Evolutionary conservation across 2,797 vertebrate genomes (phyloP), one percentile per base, ranked within the genome.

Genomic region (Cheirogaleus major): DNA sequence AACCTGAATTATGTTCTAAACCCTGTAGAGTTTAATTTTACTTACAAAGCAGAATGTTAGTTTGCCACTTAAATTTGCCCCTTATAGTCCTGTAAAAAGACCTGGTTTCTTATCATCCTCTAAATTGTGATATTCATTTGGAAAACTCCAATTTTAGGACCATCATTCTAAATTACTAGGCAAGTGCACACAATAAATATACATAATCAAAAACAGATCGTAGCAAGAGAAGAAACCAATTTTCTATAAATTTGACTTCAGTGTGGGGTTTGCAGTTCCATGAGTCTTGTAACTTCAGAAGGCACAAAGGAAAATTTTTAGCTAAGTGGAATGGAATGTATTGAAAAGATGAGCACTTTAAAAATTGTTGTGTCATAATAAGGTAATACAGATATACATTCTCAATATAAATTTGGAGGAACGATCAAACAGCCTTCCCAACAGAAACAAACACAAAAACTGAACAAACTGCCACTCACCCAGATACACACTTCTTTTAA

Each of bases 1-100:
- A 98, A 97, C 96, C 76, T 95, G 96, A 97, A 97, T 97, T 95
- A 95, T 61, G 65, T 93, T 97, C 70, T 88, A 95, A 97, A 96
- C 20, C 17, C 97, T 82, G 69, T 85, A 95, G 52, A 93, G 59
- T 80, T 98, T 97, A 81, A 95, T 96, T 98, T 98, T 97, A 96
- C 95, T 81, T 97, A 85, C 91, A 97, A 90, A 75, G 95, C 96
- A 94, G 86, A 78, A 85, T 59, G 30, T 38, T 89, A 95, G 91
- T 85, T 93, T 97, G 80, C 96, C 61, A 97, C 41, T 76, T 84
- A 92, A 88, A 96, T 92, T 89, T 92, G 91, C 67, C 69, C 35
- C 57, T 97, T 94, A 69, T 65, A 93, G 83, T 7, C 84, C 35
- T 43, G 93, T 95, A 91, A 93, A 55, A 96, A 91, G 11, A 67